These are phyloP conservation scores for Zhuqinia jingwanae DNA, from an alignment of 2,888 invertebrate genomes.

Conservation along the genomic window DNA sequence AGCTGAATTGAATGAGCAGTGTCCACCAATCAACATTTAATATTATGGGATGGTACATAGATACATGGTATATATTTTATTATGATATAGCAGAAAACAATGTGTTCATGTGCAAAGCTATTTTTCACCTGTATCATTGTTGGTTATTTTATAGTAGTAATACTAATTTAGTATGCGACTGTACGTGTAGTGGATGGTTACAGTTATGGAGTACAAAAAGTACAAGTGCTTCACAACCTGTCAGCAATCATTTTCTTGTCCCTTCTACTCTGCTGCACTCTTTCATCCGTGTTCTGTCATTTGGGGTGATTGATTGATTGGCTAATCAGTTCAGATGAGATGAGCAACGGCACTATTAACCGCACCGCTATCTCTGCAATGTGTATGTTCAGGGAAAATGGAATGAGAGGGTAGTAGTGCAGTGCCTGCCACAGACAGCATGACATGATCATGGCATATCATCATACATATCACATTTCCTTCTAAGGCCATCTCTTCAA, in stretches of 20 bases:
- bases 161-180: background rate
- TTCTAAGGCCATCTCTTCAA: too few species aligned
- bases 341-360: background rate
- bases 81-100: too few species aligned
- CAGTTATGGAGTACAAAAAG: background rate
- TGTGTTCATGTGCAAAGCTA: too few species aligned
- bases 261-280: background rate
- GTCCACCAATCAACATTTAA: too few species aligned
- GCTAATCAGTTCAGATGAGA: background rate
- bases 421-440: too few species aligned
- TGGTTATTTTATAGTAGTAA: too few species aligned
- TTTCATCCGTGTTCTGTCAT: too few species aligned
- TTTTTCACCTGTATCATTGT: too few species aligned
- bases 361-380: background rate
- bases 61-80: too few species aligned
- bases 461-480: background rate
- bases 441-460: background rate
- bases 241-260: background rate
- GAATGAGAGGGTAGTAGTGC: background rate
- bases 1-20: too few species aligned
- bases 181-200: background rate
- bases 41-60: too few species aligned
- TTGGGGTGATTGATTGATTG: conserved; percentile 11
- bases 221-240: background rate
- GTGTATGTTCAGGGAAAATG: background rate